Evolutionary conservation across 1,140 invertebrate species (phyloP).

Genomic region (Drosophila miranda): DNA sequence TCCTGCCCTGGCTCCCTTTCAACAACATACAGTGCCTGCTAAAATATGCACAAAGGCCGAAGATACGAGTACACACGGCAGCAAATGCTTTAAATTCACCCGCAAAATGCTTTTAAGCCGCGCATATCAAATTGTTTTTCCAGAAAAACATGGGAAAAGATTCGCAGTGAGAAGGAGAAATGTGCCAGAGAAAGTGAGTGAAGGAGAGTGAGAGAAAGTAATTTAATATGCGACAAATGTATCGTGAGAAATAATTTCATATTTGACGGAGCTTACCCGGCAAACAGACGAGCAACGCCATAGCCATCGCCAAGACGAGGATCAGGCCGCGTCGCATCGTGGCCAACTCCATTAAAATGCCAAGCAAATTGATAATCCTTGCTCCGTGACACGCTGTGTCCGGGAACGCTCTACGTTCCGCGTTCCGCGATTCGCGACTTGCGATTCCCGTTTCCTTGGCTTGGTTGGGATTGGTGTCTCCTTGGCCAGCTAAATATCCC

Average conservation of each 20-base stretch:
- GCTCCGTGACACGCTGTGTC: constrained; percentile 26
- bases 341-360: constrained; percentile 62
- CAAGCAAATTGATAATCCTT: constrained; percentile 73
- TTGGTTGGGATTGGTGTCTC: constrained; percentile 4
- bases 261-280: constrained; percentile 66
- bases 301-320: constrained; percentile 11
- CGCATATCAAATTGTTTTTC: constrained; percentile 61
- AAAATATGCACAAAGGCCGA: constrained; percentile 56
- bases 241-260: constrained; percentile 37
- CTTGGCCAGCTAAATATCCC: constrained; percentile 49
- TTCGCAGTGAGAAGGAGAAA: not conserved
- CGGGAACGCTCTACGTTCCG: constrained; percentile 8
- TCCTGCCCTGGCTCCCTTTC: not conserved
- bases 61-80: constrained; percentile 37
- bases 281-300: constrained; percentile 48
- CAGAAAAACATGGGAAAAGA: constrained; percentile 11
- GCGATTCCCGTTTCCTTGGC: constrained; percentile 24
- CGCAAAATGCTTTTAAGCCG: constrained; percentile 56
- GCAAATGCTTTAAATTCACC: constrained; percentile 28
- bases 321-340: constrained; percentile 60
- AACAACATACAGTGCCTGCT: constrained; percentile 26
- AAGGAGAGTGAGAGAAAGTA: constrained; percentile 3
- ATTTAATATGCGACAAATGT: constrained; percentile 66
- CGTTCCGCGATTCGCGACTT: constrained; percentile 4
- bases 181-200: constrained; percentile 3